phyloP scores from a whole-genome alignment of 2,888 invertebrate genomes.

The Microchrysa polita region DNA sequence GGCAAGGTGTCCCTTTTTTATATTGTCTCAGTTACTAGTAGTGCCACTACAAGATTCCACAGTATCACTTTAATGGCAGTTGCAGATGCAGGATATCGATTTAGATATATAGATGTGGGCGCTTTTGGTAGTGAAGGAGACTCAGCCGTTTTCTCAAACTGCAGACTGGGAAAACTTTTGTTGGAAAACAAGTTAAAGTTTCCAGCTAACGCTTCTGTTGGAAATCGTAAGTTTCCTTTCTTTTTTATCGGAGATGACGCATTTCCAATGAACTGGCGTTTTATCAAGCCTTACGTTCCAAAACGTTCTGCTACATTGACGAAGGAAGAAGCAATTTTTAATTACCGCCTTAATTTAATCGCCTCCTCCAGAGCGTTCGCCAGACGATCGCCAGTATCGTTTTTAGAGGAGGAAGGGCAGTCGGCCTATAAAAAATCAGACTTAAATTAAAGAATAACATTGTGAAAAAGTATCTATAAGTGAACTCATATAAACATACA shows the following conservation, averaged over 20 bases:
- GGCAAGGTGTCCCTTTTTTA: too few species aligned
- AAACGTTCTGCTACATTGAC: slow-evolving; percentile 24
- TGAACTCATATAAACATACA: too few species aligned
- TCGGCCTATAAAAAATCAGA: too few species aligned
- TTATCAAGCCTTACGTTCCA: slow-evolving; percentile 51
- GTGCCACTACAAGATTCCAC: too few species aligned
- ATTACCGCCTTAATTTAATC: neutral
- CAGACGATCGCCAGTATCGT: too few species aligned
- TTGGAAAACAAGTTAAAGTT: neutral
- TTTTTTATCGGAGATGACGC: slow-evolving; percentile 48
- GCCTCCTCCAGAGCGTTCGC: too few species aligned
- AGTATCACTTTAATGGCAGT: neutral
- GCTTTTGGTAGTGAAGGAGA: neutral
- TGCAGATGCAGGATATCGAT: neutral
- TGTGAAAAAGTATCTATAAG: too few species aligned
- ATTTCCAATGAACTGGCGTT: slow-evolving; percentile 48
- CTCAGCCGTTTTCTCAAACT: neutral
- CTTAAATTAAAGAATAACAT: too few species aligned
- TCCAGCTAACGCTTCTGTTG: neutral
- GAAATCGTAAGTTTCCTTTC: slow-evolving; percentile 27
- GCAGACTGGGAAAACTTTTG: neutral
- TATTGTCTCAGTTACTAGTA: too few species aligned
- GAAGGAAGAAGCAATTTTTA: neutral
- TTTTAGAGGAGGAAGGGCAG: too few species aligned
- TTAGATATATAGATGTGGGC: neutral